Conservation (phyloP, 2,888 invertebrate species). For the Tenthredo livida region DNA sequence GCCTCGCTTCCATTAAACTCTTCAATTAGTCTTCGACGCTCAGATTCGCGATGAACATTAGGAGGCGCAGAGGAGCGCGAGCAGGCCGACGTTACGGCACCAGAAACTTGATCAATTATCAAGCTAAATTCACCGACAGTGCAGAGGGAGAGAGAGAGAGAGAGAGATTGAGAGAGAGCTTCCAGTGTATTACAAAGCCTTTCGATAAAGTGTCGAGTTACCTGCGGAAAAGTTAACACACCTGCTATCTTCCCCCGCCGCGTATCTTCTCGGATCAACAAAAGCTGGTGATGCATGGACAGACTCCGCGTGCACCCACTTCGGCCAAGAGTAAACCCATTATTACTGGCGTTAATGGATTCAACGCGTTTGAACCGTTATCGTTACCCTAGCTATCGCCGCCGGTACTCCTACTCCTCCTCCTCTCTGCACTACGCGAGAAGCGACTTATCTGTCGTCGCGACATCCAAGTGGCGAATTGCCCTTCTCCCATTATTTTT, state of each 20-base stretch:
- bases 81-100: background rate
- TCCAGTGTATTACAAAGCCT: conserved; percentile 36
- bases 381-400: conserved; percentile 22
- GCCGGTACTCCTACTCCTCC: background rate
- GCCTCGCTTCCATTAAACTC: conserved; percentile 36
- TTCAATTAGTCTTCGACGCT: conserved; percentile 44
- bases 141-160: background rate
- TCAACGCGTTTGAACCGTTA: conserved; percentile 44
- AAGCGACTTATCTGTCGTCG: background rate
- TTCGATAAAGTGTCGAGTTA: conserved; percentile 31
- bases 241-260: conserved; percentile 43
- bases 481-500: background rate
- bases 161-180: background rate
- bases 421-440: background rate
- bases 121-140: conserved; percentile 1
- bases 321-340: conserved; percentile 44
- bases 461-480: background rate
- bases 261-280: conserved; percentile 35
- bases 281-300: conserved; percentile 28
- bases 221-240: conserved; percentile 33
- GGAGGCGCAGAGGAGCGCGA: background rate
- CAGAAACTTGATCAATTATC: conserved; percentile 29
- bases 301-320: conserved; percentile 42
- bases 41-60: conserved; percentile 15
- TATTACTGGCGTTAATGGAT: conserved; percentile 48